Conservation (phyloP, 2,113 vertebrate genomes). For the Serilophus lunatus region DNA sequence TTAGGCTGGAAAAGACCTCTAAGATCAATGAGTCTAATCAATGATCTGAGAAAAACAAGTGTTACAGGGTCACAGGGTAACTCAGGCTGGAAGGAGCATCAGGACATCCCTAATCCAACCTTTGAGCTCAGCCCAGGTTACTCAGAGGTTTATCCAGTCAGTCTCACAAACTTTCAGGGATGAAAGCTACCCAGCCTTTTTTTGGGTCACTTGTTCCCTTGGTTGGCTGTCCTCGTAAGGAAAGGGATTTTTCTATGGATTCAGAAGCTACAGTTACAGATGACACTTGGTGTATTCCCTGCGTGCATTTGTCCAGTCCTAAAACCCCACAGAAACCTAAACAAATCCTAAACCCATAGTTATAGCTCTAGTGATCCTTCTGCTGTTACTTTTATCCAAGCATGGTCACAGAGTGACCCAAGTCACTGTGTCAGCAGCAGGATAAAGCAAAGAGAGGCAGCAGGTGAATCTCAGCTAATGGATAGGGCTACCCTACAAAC, state of each 20-base stretch:
- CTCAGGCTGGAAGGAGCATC: background rate
- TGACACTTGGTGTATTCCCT: background rate
- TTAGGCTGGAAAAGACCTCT: background rate
- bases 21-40: background rate
- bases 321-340: background rate
- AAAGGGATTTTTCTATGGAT: background rate
- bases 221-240: background rate
- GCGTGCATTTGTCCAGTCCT: background rate
- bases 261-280: background rate
- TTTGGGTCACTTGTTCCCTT: background rate
- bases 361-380: background rate
- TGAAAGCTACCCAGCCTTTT: background rate
- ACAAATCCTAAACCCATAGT: background rate
- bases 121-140: background rate
- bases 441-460: background rate
- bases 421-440: background rate
- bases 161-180: background rate
- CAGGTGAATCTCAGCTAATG: background rate
- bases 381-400: background rate
- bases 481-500: background rate
- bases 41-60: background rate
- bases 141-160: background rate
- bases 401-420: background rate
- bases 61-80: background rate
- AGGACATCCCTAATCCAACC: background rate